Base-by-base conservation (phyloP, 1,140 invertebrate species). In the Drosophila yakuba region DNA sequence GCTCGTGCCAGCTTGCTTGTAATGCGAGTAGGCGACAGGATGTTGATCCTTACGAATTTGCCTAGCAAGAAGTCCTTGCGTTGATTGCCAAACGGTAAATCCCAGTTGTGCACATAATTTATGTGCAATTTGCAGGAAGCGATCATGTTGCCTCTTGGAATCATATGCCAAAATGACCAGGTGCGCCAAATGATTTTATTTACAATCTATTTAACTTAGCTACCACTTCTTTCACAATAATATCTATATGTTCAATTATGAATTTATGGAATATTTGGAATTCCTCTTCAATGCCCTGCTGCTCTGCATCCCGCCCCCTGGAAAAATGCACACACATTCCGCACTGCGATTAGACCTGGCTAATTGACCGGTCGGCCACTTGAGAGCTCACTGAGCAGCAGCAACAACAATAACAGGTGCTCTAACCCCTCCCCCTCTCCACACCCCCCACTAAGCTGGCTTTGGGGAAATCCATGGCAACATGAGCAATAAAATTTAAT, bases 401-500 rank as follows among this genome's bases (percentile, higher is more conserved):
- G 61, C 48, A 79, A 73, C 67, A 84, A 79, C 72, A 59, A 48
- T 45, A 50, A 39, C 25, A 47, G 43, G 55, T 17, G 23, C 17
- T 17, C 32, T 38, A 57, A 41, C 2, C 41, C 44, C 17, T 4
- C 10, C 8, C 14, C 23, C 25, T 20, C 17, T 17, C 17, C 17
- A 20, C 25, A 4, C 25, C 25, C 35, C 51, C n/a, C 61, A 4
- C n/a, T 36, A 35, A 39, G 28, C n/a, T 36, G 44, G 10, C 41
- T 41, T 32, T 45, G 36, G 32, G 44, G 48, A 45, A 71, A 85
- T 58, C 64, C 84, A 88, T 88, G 84, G 84, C 77, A 88, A 88
- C 84, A 84, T 69, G 73, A 83, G 84, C 84, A 84, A 88, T 88
- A 88, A 88, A 88, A 80, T 88, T 84, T 88, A 88, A 88, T 88